Evolutionary conservation across 2,888 invertebrate genomes (phyloP), one percentile per base, ranked within the genome.

Genomic region (Eupeodes latifasciatus): DNA sequence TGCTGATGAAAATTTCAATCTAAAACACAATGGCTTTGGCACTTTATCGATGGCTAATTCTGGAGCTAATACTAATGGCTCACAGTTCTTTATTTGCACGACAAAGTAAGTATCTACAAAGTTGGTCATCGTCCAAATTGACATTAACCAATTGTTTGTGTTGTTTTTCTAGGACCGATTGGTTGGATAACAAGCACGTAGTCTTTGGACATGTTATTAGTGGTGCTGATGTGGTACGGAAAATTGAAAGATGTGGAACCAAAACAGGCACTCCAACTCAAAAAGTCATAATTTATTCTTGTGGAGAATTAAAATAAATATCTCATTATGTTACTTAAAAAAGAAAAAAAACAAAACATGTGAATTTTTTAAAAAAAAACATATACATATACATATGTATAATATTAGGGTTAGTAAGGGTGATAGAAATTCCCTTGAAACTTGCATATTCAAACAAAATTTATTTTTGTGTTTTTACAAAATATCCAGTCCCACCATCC

Each of bases 1-100:
- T 94, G 97, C 97, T 16, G 99, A 99, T 93, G 99, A 99, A 93
- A 99, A 99, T 94, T 99, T 99, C 92, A 96, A 95, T 64, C 93
- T 99, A 34, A 97, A 97, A 91, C 99, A 99, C 93, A 97, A 97
- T 0, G 98, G 96, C 0, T 96, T 97, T 2, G 99, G 99, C 2
- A 97, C 97, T 10, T 93, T 99, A 36, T 99, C 99, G 19, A 99
- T 99, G 99, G 99, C 99, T 0, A 99, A 99, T 94, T 98, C 98
- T 0, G 99, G 99, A 0, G 96, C 98, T 1, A 98, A 99, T 92
- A 97, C 97, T 61, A 99, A 99, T 94, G 99, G 99, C 10, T 99
- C 99, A 7, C 99, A 99, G 94, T 99, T 99, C 94, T 99, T 99
- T 92, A 95, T 99, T 44, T 97, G 98, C 91, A 98, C 98, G 11